Evolutionary conservation across 2,888 invertebrate genomes (phyloP).

Genomic region (Acholoe squamosa): DNA sequence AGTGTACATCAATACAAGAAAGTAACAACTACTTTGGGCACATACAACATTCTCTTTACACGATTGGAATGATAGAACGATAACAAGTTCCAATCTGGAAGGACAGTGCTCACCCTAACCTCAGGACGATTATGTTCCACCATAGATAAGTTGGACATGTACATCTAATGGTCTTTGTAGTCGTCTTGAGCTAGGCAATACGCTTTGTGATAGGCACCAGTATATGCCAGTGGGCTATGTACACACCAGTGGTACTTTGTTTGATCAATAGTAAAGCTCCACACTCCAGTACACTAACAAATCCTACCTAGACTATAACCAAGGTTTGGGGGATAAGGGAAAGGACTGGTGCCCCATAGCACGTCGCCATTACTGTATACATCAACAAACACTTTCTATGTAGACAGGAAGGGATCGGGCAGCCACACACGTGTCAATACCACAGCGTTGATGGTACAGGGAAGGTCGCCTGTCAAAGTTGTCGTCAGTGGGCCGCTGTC

Average conservation of each 20-base stretch:
- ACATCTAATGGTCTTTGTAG: neutral
- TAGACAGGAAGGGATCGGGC: neutral
- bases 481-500: slow-evolving; percentile 28
- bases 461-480: slow-evolving; percentile 32
- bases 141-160: neutral
- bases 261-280: slow-evolving; percentile 1
- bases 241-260: neutral
- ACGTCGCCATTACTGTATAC: neutral
- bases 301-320: neutral
- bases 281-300: neutral
- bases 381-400: neutral
- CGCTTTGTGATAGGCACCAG: neutral
- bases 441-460: neutral
- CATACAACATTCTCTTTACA: neutral
- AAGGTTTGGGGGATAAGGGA: no score
- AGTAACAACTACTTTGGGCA: neutral
- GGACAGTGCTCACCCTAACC: neutral
- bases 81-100: slow-evolving; percentile 20
- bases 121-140: neutral
- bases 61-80: slow-evolving; percentile 17
- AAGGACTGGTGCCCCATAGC: neutral
- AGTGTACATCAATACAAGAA: neutral
- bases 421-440: neutral
- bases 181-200: neutral
- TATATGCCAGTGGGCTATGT: neutral